phyloP scores from a whole-genome alignment of 2,888 invertebrate genomes.

The Nemotelus pantherinus region DNA sequence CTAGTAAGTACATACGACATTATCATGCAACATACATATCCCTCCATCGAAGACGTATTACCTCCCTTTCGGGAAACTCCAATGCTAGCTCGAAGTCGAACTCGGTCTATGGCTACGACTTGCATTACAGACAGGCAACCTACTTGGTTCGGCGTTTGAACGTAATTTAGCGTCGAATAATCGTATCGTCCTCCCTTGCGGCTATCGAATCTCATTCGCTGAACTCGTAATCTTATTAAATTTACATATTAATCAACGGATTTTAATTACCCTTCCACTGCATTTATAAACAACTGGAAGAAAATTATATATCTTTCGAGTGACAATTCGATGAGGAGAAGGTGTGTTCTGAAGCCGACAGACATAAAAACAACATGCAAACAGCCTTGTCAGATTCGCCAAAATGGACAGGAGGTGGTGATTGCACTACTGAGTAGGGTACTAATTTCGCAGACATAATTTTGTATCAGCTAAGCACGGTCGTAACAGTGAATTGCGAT shows the following conservation, averaged over 20 bases:
- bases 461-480: no score
- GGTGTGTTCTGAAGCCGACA: conserved; percentile 17
- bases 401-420: no score
- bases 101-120: conserved; percentile 26
- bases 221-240: conserved; percentile 96
- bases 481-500: no score
- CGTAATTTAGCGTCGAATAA: conserved; percentile 33
- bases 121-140: conserved; percentile 36
- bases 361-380: background rate
- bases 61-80: conserved; percentile 32
- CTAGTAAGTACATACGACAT: background rate
- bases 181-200: conserved; percentile 61
- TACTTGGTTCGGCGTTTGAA: conserved; percentile 22
- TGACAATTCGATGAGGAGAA: conserved; percentile 34
- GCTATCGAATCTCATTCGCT: conserved; percentile 77
- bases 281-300: conserved; percentile 49
- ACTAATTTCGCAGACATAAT: no score
- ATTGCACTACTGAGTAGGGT: no score
- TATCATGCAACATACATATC: conserved; percentile 26
- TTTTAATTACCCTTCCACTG: conserved; percentile 88
- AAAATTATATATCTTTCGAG: conserved; percentile 49
- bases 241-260: conserved; percentile 98
- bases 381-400: background rate
- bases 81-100: conserved; percentile 1
- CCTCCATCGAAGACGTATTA: conserved; percentile 23